These are phyloP conservation scores for Eupleurogrammus muticus DNA, from an alignment of 2,797 vertebrate genomes.

Conservation along the genomic window DNA sequence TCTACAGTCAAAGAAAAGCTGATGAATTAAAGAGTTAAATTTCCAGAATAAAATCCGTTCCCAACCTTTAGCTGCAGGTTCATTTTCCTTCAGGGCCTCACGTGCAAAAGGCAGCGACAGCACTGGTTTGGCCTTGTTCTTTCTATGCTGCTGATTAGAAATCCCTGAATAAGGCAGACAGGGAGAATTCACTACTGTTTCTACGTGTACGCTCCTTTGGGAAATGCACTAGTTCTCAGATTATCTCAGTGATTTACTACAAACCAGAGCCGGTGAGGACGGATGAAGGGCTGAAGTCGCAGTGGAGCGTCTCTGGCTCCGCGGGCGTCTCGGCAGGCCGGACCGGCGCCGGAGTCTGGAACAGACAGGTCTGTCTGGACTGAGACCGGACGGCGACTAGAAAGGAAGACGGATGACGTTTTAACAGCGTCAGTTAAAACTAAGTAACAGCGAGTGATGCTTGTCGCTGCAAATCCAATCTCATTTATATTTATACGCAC, in stretches of 20 bases:
- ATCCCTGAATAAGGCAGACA: constrained; percentile 27
- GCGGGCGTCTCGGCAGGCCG: constrained; percentile 68
- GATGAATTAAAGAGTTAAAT: no score
- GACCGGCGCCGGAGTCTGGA: constrained; percentile 71
- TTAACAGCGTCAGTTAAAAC: background rate
- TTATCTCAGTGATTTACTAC: no score
- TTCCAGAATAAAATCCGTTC: background rate
- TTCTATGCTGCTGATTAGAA: constrained; percentile 40
- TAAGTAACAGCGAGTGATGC: no score
- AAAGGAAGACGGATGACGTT: constrained; percentile 27
- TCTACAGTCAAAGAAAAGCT: no score
- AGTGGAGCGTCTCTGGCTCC: constrained; percentile 46
- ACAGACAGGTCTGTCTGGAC: constrained; percentile 77
- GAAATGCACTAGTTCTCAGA: background rate
- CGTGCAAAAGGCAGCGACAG: background rate
- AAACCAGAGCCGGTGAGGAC: constrained; percentile 68
- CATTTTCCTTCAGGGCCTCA: constrained; percentile 63
- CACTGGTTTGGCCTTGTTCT: constrained; percentile 37
- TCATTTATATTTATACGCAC: no score
- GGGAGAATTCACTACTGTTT: background rate
- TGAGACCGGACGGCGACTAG: constrained; percentile 76
- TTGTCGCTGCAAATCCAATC: no score
- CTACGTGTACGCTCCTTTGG: background rate
- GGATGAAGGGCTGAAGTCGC: constrained; percentile 41
- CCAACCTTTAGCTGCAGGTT: constrained; percentile 53